These are phyloP conservation scores for Hylia prasina DNA, from an alignment of 2,113 vertebrate genomes.

Conservation along the genomic window DNA sequence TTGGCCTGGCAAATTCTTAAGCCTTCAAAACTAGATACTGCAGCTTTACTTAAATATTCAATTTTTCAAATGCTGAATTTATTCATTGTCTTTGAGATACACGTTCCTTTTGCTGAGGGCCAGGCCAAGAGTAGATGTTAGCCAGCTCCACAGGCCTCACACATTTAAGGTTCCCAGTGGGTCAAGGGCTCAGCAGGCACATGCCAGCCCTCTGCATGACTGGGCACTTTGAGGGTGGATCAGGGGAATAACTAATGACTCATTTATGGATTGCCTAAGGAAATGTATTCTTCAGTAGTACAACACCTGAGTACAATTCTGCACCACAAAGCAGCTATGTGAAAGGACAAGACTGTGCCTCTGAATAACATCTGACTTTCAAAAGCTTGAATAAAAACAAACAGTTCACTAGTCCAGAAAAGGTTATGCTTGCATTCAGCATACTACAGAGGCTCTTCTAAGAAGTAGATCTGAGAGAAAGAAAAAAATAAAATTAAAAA, in stretches of 20 bases:
- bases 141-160: neutral
- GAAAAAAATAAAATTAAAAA: neutral
- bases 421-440: neutral
- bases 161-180: neutral
- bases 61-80: neutral
- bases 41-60: neutral
- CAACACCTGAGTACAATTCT: neutral
- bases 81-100: neutral
- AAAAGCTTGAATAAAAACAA: neutral
- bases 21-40: neutral
- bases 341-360: neutral
- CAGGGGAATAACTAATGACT: constrained; percentile 1
- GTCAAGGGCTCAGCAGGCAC: neutral
- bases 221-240: neutral
- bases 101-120: neutral
- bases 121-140: neutral
- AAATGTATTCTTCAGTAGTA: neutral
- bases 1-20: neutral
- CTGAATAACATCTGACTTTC: neutral
- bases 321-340: neutral
- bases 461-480: neutral
- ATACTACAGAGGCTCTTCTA: neutral
- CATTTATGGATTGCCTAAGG: constrained; percentile 30
- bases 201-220: neutral
- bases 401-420: neutral